Conservation (phyloP, 2,797 vertebrate genomes). For the Acipenser ruthenus region DNA sequence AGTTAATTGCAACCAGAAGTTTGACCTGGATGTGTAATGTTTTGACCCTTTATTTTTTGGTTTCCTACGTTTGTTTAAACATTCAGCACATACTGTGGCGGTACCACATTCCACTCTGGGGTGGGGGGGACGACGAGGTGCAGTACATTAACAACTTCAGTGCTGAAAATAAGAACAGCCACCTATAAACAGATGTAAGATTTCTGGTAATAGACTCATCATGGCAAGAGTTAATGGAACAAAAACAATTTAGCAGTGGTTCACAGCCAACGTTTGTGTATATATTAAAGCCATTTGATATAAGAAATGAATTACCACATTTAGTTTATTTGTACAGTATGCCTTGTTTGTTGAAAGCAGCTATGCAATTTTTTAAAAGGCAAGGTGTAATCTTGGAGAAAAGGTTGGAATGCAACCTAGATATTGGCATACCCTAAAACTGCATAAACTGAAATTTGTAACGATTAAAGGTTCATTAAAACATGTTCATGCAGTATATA, state of each 20-base stretch:
- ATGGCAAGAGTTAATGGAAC: neutral
- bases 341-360: neutral
- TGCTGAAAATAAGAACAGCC: neutral
- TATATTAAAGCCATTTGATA: neutral
- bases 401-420: no score
- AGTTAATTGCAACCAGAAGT: constrained; percentile 69
- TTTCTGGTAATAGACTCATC: neutral
- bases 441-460: no score
- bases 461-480: no score
- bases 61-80: constrained; percentile 55
- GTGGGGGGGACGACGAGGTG: neutral
- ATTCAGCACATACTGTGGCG: neutral
- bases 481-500: no score
- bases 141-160: neutral
- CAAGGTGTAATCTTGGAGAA: neutral
- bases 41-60: constrained; percentile 57
- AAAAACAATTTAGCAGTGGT: constrained; percentile 4
- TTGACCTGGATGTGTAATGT: constrained; percentile 66
- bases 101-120: neutral
- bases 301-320: neutral
- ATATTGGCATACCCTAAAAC: no score
- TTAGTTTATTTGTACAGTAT: neutral
- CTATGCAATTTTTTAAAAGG: neutral
- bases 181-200: neutral
- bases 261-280: neutral